Evolutionary conservation across 2,888 invertebrate genomes (phyloP), one percentile per base, ranked within the genome.

Genomic region (Xanthorhoe spadicearia): DNA sequence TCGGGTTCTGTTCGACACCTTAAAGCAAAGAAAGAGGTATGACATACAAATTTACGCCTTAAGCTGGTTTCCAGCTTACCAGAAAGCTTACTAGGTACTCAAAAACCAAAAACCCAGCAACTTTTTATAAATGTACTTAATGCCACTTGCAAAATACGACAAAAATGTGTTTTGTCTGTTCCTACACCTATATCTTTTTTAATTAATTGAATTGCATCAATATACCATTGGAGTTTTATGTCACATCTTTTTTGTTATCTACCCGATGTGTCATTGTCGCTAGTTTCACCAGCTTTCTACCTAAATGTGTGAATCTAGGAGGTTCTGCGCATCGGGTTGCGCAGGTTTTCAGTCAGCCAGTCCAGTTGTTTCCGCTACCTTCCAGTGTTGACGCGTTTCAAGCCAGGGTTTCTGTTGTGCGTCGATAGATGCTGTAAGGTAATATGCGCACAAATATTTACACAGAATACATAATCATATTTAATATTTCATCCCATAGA

Each of bases 381-480:
- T 66, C 59, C 53, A 71, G 79, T 74, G 80, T 59, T 62, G 75
- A 83, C 88, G 85, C 77, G 73, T 70, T 61, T 49, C 15, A 51
- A 56, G 60, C 52, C 76, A 68, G 85, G 85, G 85, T 85, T 86
- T 87, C n/a, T 87, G 83, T 85, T 85, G 80, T 81, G 79, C 71
- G 78, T 73, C 77, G 81, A 84, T 87, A 86, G 83, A 92, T 92
- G 92, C 76, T 83, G 80, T 91, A 87, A 90, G 91, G 92, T 92
- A 82, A 88, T 88, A 49, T 15, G 17, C 5, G 49, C 6, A 52
- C n/a, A 63, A 15, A 56, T 64, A 28, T 48, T 57, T 23, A 38
- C 35, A 35, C 32, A 43, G 13, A 43, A 13, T 43, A 43, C 13
- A 13, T 43, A 43, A 43, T 3, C 38, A 43, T 13, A 43, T 43